Conservation (phyloP, 2,888 invertebrate genomes). For the Eupsilia transversa region DNA sequence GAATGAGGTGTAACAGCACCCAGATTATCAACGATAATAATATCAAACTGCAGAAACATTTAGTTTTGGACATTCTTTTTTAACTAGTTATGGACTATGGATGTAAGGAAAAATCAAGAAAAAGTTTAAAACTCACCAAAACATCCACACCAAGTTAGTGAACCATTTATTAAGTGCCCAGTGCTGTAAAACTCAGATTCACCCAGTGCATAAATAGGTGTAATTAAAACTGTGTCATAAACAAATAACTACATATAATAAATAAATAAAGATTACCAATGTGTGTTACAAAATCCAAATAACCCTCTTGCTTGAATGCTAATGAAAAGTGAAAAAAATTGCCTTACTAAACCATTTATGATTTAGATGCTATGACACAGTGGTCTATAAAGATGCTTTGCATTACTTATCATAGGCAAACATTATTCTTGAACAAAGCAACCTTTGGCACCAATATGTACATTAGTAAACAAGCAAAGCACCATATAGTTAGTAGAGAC, state of each 20-base stretch:
- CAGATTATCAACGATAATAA: background rate
- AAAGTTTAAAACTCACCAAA: constrained; percentile 56
- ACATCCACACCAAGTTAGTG: constrained; percentile 48
- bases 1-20: background rate
- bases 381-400: background rate
- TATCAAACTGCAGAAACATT: background rate
- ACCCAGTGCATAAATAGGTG: constrained; percentile 64
- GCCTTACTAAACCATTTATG: background rate
- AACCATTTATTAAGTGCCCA: constrained; percentile 60
- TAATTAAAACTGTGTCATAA: constrained; percentile 1
- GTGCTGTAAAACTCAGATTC: constrained; percentile 71
- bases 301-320: background rate
- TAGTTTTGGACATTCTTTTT: background rate
- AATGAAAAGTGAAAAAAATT: background rate
- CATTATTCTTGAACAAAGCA: background rate
- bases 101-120: background rate
- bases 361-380: background rate
- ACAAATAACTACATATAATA: background rate
- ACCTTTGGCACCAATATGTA: background rate
- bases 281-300: background rate
- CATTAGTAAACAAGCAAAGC: constrained; percentile 28
- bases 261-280: background rate
- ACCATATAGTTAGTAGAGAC: constrained; percentile 73
- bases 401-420: too few relatives aligned
- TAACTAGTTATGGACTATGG: background rate